A percentile compares a stretch with the other conserved stretches of the same genome.
Evolutionary conservation across 1,140 invertebrate genomes (phyloP).

Genomic region (Ruditapes philippinarum): DNA sequence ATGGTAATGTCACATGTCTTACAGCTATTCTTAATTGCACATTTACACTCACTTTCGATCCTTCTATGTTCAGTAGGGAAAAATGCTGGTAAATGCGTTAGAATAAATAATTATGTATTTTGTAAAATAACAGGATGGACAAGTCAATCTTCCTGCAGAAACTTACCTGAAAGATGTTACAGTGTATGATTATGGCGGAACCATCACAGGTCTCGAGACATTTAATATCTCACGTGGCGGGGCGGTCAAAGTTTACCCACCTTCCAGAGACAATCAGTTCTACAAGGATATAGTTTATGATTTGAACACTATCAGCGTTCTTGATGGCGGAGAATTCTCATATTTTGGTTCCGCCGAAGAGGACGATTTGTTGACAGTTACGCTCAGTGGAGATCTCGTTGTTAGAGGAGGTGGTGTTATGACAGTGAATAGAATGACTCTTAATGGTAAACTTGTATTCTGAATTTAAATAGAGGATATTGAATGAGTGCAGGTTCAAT

Average conservation of each 20-base stretch:
- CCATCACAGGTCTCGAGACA: conserved; percentile 75
- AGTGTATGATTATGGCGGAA: conserved; percentile 76
- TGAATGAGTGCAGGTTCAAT: too few relatives aligned
- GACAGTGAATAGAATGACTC: conserved; percentile 69
- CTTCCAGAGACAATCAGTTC: conserved; percentile 44
- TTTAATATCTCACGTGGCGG: conserved; percentile 79
- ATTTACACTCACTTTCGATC: too few relatives aligned
- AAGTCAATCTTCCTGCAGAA: conserved; percentile 78
- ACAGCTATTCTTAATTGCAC: too few relatives aligned
- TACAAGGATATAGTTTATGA: conserved; percentile 54
- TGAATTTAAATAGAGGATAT: too few relatives aligned
- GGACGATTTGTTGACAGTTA: conserved; percentile 69
- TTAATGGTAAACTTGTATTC: conserved; percentile 24
- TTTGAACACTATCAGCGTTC: conserved; percentile 78
- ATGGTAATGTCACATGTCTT: too few relatives aligned
- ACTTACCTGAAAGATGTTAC: conserved; percentile 75
- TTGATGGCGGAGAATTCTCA: conserved; percentile 77
- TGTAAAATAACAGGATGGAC: conserved; percentile 68
- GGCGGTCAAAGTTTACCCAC: conserved; percentile 76
- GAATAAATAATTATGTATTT: too few relatives aligned
- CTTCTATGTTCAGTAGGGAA: too few relatives aligned
- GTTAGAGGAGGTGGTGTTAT: conserved; percentile 77
- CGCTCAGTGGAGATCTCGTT: conserved; percentile 71
- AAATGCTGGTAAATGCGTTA: too few relatives aligned
- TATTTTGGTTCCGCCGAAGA: conserved; percentile 73